Conservation (phyloP, 2,113 vertebrate genomes). For the Carettochelys insculpta region DNA sequence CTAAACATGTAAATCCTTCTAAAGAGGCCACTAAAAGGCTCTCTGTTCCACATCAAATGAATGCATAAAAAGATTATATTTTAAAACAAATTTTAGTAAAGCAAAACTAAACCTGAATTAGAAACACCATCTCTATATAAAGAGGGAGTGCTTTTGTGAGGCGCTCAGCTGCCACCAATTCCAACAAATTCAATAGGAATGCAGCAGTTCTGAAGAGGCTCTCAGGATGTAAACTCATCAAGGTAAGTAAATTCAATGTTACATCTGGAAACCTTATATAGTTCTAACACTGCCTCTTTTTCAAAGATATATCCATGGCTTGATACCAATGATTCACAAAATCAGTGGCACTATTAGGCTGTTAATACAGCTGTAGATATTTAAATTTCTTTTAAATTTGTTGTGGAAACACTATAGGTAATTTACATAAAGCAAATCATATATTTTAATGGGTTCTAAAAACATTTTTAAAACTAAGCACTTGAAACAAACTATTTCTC, state of each 20-base stretch:
- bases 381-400: neutral
- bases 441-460: neutral
- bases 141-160: too few species aligned
- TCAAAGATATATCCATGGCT: neutral
- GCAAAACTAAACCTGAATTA: neutral
- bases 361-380: neutral
- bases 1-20: neutral
- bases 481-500: neutral
- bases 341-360: accelerated
- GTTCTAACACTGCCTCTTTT: neutral
- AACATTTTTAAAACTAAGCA: neutral
- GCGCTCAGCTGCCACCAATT: neutral
- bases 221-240: neutral
- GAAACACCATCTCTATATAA: neutral
- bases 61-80: neutral
- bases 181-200: neutral
- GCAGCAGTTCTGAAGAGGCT: neutral
- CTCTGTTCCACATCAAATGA: neutral
- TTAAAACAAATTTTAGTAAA: neutral
- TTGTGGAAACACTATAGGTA: neutral
- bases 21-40: neutral
- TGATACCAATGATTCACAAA: neutral
- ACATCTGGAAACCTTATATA: neutral
- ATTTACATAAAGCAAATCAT: neutral
- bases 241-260: neutral